Evolutionary conservation across 2,888 invertebrate species (phyloP).

Genomic region (Volucella inanis): DNA sequence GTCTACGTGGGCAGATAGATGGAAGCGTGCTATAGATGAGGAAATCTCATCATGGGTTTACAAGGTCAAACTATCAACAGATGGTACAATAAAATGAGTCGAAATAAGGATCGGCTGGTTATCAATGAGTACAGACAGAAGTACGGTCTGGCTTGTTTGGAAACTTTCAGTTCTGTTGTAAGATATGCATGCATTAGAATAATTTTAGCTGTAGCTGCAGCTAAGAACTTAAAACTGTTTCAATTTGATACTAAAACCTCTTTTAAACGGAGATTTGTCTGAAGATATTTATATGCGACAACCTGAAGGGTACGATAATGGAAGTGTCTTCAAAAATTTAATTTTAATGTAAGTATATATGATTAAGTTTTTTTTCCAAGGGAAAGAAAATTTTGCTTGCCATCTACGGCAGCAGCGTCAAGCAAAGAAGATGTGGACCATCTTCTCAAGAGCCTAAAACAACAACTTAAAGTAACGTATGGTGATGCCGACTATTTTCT

Average conservation of each 20-base stretch:
- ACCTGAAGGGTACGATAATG: slow-evolving; percentile 72
- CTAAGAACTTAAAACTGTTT: slow-evolving; percentile 13
- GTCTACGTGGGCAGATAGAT: no score
- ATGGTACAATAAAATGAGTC: slow-evolving; percentile 9
- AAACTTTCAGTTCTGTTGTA: slow-evolving; percentile 78
- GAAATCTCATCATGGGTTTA: no score
- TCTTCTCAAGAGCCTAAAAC: slow-evolving; percentile 6
- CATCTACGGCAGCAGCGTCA: slow-evolving; percentile 14
- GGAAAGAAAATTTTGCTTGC: slow-evolving; percentile 5
- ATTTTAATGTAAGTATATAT: no score
- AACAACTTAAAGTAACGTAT: slow-evolving; percentile 23
- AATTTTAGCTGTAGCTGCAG: slow-evolving; percentile 64
- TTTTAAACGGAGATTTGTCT: slow-evolving; percentile 57
- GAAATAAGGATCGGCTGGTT: slow-evolving; percentile 77
- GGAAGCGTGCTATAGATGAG: no score
- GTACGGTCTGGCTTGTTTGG: slow-evolving; percentile 77
- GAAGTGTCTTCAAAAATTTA: slow-evolving; percentile 28
- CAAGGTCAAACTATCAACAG: slow-evolving; percentile 73
- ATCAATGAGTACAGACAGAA: slow-evolving; percentile 77
- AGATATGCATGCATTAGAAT: slow-evolving; percentile 75
- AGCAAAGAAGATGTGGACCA: neutral
- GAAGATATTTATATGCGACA: slow-evolving; percentile 65
- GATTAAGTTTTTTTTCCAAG: no score
- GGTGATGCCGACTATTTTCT: slow-evolving; percentile 23
- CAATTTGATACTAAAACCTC: slow-evolving; percentile 72